These are phyloP conservation scores for cat (Felis catus) DNA, from an alignment of 2,113 vertebrate species.

Conservation along the genomic window F.catus_Fca126_mat1.0 CM031418.1:97787001-97787500, in stretches of 20 bases:
- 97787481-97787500: background rate
- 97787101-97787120: too few species aligned
- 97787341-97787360: background rate
- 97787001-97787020: too few species aligned
- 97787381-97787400: background rate
- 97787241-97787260: background rate
- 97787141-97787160: too few species aligned
- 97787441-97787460: background rate
- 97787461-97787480: background rate
- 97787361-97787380: background rate
- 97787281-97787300: background rate
- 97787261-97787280: slow-evolving; percentile 44
- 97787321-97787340: background rate
- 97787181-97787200: slow-evolving; percentile 47
- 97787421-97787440: background rate
- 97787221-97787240: slow-evolving; percentile 26
- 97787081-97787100: too few species aligned
- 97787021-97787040: too few species aligned
- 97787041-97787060: too few species aligned
- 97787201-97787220: slow-evolving; percentile 51
- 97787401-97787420: background rate
- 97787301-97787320: background rate
- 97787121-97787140: too few species aligned
- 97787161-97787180: too few species aligned
- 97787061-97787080: too few species aligned